Conservation (phyloP, 2,888 invertebrate species). For the Orgyia antiqua region DNA sequence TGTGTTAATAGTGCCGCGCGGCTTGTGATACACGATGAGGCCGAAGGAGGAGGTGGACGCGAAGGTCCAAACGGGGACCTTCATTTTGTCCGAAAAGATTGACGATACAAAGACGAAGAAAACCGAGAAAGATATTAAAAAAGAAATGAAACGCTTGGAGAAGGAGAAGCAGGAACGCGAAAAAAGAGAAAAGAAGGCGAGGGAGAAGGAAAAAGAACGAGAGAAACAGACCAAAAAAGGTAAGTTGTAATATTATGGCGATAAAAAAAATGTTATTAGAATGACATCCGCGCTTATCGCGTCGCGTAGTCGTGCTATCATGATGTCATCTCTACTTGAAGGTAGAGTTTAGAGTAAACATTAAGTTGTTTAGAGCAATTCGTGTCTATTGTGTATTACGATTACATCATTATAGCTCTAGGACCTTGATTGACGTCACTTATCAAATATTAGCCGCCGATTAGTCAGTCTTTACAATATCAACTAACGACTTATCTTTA, state of each 20-base stretch:
- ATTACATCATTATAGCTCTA: conserved; percentile 50
- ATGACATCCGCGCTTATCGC: conserved; percentile 10
- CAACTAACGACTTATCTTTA: conserved; percentile 10
- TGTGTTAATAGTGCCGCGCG: conserved; percentile 30
- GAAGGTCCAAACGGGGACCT: conserved; percentile 69
- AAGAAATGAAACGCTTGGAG: conserved; percentile 71
- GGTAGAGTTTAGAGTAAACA: no score
- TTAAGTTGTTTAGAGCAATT: conserved; percentile 39
- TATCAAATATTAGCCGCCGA: conserved; percentile 45
- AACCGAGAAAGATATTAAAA: conserved; percentile 70
- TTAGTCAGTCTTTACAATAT: conserved; percentile 31
- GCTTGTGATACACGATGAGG: conserved; percentile 48
- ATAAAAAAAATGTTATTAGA: conserved; percentile 9
- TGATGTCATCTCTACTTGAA: conserved; percentile 55
- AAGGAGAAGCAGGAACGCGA: conserved; percentile 72
- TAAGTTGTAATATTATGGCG: conserved; percentile 24
- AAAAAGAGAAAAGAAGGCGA: conserved; percentile 70
- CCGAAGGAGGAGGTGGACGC: conserved; percentile 63
- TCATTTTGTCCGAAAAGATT: conserved; percentile 78
- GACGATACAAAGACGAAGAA: conserved; percentile 71
- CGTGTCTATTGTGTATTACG: conserved; percentile 44
- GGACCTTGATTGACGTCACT: conserved; percentile 55
- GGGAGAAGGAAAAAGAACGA: conserved; percentile 71
- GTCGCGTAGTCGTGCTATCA: conserved; percentile 30
- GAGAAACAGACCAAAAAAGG: conserved; percentile 68